Base-by-base conservation (phyloP, 2,888 invertebrate genomes). In the Alcis repandata region DNA sequence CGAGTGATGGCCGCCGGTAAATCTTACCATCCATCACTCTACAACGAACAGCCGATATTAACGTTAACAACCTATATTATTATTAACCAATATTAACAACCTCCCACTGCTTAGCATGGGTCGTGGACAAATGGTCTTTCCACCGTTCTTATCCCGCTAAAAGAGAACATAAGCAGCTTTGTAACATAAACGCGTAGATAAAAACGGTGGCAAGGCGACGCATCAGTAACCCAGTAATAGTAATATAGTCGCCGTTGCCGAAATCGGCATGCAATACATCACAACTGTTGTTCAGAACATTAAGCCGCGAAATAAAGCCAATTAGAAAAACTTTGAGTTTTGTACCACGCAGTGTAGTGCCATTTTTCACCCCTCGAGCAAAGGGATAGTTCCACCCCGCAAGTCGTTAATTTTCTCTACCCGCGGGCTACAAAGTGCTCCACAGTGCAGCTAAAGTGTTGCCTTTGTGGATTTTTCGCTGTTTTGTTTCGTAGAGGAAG, bases 11-110 rank as follows among this genome's bases (percentile, higher is more conserved):
- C 79, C 69, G 59, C 73, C 77, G 79, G 86, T 88, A 85, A 85
- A 85, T 85, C 87, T 86, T 82, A 76, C 73, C 80, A 88, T 90
- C 88, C 83, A 86, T 85, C 88, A 86, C 75, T 69, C 59, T 51
- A 15, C 19, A 41, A 62, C 59, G 53, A 70, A 67, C 32, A 40
- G 40, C 54, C 46, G 32, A 59, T 51, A 51, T 49, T 17, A 0
- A 20, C 20, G 17, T 20, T 6, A 11, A 2, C 41, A 20, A 45
- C 1, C 1, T 27, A 27, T 27, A 27, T n/a, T n/a, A n/a, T n/a
- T n/a, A n/a, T n/a, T n/a, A n/a, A n/a, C n/a, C n/a, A n/a, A n/a
- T n/a, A n/a, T n/a, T n/a, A n/a, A n/a, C n/a, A n/a, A n/a, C n/a
- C n/a, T n/a, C n/a, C n/a, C n/a, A n/a, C n/a, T n/a, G n/a, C n/a